Conservation (phyloP, 2,888 invertebrate species). For the Ischnura elegans region DNA sequence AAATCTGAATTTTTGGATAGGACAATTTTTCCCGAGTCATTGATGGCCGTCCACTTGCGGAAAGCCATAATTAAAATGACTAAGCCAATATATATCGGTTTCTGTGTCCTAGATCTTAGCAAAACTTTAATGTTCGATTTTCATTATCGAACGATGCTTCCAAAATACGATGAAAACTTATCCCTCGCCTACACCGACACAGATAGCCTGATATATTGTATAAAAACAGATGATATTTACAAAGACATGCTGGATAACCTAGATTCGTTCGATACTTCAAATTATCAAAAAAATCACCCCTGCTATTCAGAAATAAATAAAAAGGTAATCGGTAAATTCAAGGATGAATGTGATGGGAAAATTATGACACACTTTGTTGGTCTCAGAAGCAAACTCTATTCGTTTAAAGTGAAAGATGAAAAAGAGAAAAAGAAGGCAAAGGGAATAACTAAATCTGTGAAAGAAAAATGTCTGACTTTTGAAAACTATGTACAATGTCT, state of each 20-base stretch:
- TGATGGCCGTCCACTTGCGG: neutral
- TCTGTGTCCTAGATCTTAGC: constrained; percentile 73
- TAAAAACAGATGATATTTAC: neutral
- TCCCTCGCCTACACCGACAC: neutral
- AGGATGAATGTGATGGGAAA: neutral
- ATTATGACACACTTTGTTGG: neutral
- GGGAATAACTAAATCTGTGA: neutral
- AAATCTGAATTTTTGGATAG: neutral
- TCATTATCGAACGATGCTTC: neutral
- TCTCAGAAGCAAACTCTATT: neutral
- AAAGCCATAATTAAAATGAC: neutral
- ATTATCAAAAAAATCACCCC: neutral
- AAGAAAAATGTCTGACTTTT: neutral
- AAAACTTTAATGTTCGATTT: constrained; percentile 73
- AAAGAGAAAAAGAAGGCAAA: neutral
- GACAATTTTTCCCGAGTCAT: neutral
- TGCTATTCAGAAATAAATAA: neutral
- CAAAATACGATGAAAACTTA: neutral
- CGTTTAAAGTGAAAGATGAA: neutral
- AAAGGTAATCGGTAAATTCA: neutral
- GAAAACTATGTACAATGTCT: neutral
- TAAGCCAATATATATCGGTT: constrained; percentile 72
- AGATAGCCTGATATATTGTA: neutral
- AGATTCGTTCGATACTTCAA: neutral
- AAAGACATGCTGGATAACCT: neutral